These are phyloP conservation scores for Saturnia pavonia DNA, from an alignment of 2,888 invertebrate genomes.

Conservation along the genomic window DNA sequence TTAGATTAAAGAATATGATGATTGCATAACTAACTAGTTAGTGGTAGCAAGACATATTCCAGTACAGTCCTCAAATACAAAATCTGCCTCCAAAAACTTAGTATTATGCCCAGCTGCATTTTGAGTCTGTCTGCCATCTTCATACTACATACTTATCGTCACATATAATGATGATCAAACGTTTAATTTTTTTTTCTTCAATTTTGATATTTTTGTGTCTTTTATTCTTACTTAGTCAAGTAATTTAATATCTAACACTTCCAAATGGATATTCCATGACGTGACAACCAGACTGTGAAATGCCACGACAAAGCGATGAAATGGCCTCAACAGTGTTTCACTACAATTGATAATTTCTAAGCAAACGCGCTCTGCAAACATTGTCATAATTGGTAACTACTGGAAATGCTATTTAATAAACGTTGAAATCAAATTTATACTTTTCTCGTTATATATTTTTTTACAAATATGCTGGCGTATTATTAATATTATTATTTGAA, in stretches of 20 bases:
- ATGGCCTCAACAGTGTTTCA: slow-evolving; percentile 1
- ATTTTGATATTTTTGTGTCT: too few relatives aligned
- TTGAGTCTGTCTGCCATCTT: too few relatives aligned
- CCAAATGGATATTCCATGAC: not conserved
- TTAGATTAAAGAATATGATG: too few relatives aligned
- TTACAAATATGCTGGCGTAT: not conserved
- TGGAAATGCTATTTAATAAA: not conserved
- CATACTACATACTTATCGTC: too few relatives aligned
- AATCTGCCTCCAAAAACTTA: too few relatives aligned
- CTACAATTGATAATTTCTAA: slow-evolving; percentile 11
- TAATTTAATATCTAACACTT: not conserved
- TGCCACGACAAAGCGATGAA: slow-evolving; percentile 6
- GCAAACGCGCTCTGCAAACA: not conserved
- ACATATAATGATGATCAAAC: too few relatives aligned
- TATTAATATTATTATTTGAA: too few relatives aligned
- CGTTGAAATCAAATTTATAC: not conserved
- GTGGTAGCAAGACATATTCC: too few relatives aligned
- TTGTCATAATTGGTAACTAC: not conserved
- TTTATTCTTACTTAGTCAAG: not conserved
- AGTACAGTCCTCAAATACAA: too few relatives aligned
- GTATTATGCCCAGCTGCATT: not conserved
- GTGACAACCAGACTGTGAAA: slow-evolving; percentile 10
- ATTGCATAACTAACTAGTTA: too few relatives aligned
- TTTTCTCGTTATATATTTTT: not conserved
- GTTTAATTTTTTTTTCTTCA: too few relatives aligned